A percentile compares a stretch with the other conserved stretches of the same genome.
These are phyloP conservation scores for Platycercus adscitus DNA, from an alignment of 2,113 vertebrate genomes.

Conservation along the genomic window DNA sequence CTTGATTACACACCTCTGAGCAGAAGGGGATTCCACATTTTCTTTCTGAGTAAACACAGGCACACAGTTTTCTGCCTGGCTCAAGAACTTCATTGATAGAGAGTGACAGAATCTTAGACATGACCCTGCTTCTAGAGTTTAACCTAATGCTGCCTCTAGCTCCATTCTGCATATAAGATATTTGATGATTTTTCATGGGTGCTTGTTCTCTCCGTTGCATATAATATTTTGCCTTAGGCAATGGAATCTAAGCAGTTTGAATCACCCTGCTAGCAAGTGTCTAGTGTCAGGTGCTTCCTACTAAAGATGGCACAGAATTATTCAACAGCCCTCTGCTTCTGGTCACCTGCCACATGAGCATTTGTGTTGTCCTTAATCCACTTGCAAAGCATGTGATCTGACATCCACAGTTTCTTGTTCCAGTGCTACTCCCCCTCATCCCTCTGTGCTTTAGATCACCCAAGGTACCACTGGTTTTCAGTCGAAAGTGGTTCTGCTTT, in stretches of 20 bases:
- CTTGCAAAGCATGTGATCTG: neutral
- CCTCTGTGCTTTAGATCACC: neutral
- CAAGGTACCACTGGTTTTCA: rapidly evolving
- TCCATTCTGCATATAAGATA: neutral
- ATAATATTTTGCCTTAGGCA: neutral
- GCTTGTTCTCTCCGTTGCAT: neutral
- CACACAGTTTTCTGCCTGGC: neutral
- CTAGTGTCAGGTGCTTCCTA: neutral
- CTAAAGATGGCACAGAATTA: neutral
- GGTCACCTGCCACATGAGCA: neutral
- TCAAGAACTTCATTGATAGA: neutral
- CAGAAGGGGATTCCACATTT: neutral
- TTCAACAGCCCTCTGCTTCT: neutral
- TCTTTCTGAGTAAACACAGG: neutral
- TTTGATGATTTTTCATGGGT: neutral
- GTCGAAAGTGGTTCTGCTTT: neutral
- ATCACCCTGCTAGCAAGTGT: neutral
- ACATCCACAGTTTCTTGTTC: neutral
- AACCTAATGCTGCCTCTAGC: neutral
- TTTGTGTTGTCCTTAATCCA: neutral
- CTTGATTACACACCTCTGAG: neutral
- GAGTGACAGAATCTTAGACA: neutral
- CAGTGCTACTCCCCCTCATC: neutral
- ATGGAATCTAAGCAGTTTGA: neutral
- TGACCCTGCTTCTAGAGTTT: neutral